Base-by-base conservation (phyloP, 2,888 invertebrate species). In the Acleris cristana region DNA sequence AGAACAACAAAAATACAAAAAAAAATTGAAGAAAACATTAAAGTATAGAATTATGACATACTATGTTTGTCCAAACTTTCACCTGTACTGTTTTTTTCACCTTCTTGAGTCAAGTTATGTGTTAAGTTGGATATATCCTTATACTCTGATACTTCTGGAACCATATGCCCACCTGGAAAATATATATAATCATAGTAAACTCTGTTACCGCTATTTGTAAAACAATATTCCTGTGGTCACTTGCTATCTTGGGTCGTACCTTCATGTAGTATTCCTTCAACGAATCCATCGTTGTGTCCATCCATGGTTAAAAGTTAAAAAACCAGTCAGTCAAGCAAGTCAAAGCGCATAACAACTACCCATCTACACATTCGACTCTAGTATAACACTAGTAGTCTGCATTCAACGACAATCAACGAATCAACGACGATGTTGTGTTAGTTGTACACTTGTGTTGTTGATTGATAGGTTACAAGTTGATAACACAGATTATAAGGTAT, bases 11-110 rank as follows among this genome's bases (percentile, higher is more conserved):
- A 40, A 40, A 1, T 40, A 40, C 0, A 14, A 14, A 40, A 40
- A 40, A 2, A 14, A 4, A 4, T 14, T 14, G 40, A 40, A 14
- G 40, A 34, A 34, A 45, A 45, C 45, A 53, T 48, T 26, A 3
- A 14, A 12, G 21, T 7, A n/a, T n/a, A 6, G 10, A 3, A 14
- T 8, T 21, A 59, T 23, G 8, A 73, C 74, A 64, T 74, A 80
- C 80, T 78, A 8, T 75, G 75, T 71, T 82, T 80, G 53, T 80
- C 80, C 8, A 63, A 64, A 66, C 60, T 73, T 60, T 78, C 76
- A 70, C 55, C 61, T 12, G 52, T 18, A 18, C 45, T 34, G 44
- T 65, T 72, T 26, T 69, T 49, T 70, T 72, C 76, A 45, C 56
- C 66, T 64, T 64, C 55, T 49, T 53, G 45, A 14, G 23, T 69